phyloP scores from a whole-genome alignment of 2,888 invertebrate species.

The Ectemnius continuus region DNA sequence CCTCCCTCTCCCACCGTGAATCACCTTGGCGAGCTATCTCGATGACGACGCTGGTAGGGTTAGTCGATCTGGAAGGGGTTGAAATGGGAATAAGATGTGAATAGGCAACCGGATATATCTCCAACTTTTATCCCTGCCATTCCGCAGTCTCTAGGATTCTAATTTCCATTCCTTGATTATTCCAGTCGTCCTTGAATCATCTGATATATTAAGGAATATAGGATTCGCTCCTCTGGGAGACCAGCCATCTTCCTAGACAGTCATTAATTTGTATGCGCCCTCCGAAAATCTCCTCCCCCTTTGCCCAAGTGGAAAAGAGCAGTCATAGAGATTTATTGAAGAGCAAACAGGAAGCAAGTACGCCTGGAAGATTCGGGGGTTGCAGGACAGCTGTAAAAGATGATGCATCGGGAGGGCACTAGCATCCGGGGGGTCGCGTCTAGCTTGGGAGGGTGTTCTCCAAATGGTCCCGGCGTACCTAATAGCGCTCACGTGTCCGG shows the following conservation, averaged over 20 bases:
- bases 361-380: slow-evolving; percentile 28
- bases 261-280: neutral
- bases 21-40: slow-evolving; percentile 39
- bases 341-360: slow-evolving; percentile 30
- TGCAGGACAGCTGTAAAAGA: slow-evolving; percentile 56
- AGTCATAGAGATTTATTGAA: too few species aligned
- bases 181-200: neutral
- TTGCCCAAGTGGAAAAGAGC: too few species aligned
- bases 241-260: neutral
- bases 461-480: slow-evolving; percentile 39
- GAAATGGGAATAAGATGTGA: slow-evolving; percentile 15
- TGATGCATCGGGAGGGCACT: slow-evolving; percentile 39
- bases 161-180: neutral
- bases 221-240: neutral
- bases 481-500: slow-evolving; percentile 65
- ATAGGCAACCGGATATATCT: neutral
- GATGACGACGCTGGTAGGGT: slow-evolving; percentile 26
- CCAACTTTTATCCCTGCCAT: neutral
- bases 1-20: slow-evolving; percentile 23
- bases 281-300: neutral
- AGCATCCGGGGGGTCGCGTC: slow-evolving; percentile 17
- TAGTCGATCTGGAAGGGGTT: slow-evolving; percentile 16
- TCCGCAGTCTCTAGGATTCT: neutral
- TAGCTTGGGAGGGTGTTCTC: slow-evolving; percentile 45
- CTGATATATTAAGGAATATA: neutral